phyloP scores from a whole-genome alignment of 2,797 vertebrate species.

The Coregonus suidteri region DNA sequence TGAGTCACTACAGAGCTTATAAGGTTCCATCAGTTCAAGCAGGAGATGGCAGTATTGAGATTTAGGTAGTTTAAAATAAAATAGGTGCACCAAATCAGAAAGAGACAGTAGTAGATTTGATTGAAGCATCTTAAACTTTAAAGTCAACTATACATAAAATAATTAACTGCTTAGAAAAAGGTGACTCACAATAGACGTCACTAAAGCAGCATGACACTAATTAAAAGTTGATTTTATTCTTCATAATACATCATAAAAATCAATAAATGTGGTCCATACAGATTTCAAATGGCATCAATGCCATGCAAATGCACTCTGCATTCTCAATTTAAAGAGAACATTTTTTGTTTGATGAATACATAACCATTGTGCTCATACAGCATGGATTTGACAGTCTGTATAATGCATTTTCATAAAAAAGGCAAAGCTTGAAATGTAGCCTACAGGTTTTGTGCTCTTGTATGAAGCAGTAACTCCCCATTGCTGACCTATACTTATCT shows the following conservation, averaged over 20 bases:
- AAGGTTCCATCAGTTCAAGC: too few relatives aligned
- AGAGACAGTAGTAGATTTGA: not conserved
- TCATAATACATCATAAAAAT: not conserved
- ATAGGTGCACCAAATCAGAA: too few relatives aligned
- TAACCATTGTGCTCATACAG: constrained; percentile 23
- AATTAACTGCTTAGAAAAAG: not conserved
- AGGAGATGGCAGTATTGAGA: too few relatives aligned
- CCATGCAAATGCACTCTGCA: constrained; percentile 31
- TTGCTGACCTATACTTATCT: too few relatives aligned
- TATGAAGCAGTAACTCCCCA: too few relatives aligned
- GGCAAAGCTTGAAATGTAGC: not conserved
- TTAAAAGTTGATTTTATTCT: too few relatives aligned
- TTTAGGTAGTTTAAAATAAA: too few relatives aligned
- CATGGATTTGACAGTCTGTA: not conserved
- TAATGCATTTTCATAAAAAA: constrained; percentile 25
- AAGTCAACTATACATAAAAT: not conserved
- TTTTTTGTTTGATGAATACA: constrained; percentile 21
- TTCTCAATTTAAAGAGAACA: constrained; percentile 33
- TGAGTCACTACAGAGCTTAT: too few relatives aligned
- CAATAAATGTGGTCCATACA: constrained; percentile 27
- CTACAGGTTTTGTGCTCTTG: too few relatives aligned
- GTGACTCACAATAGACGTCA: too few relatives aligned
- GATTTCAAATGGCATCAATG: constrained; percentile 30
- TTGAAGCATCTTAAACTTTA: not conserved
- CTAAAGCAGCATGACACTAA: too few relatives aligned